Conservation (phyloP, 2,888 invertebrate genomes). For the Siphlonurus alternatus region DNA sequence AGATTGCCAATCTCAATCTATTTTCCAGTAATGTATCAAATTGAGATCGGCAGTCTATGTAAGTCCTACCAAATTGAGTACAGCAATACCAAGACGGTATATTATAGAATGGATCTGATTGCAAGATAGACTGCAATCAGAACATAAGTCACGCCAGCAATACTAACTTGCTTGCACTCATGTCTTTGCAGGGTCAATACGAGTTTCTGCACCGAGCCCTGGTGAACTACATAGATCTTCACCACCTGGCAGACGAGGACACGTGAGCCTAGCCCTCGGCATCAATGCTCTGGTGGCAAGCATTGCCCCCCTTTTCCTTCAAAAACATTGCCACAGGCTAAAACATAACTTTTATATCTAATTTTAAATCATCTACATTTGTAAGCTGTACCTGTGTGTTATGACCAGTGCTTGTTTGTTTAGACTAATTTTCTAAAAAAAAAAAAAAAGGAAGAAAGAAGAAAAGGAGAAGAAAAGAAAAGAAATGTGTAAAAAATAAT, state of each 20-base stretch:
- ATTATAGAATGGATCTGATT: too few species aligned
- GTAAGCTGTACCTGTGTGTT: background rate
- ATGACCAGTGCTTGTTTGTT: background rate
- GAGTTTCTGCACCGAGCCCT: conserved; percentile 86
- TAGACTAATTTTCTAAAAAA: background rate
- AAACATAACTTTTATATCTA: background rate
- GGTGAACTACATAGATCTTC: conserved; percentile 74
- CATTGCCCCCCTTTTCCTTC: too few species aligned
- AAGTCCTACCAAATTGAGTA: too few species aligned
- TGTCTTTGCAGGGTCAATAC: conserved; percentile 72
- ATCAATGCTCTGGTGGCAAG: too few species aligned
- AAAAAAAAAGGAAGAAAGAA: background rate
- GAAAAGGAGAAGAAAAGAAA: background rate
- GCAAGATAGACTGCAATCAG: too few species aligned
- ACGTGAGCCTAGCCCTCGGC: conserved; percentile 8
- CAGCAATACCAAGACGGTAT: too few species aligned
- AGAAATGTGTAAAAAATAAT: background rate
- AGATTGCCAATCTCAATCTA: too few species aligned
- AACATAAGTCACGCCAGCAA: too few species aligned
- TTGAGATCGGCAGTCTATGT: too few species aligned
- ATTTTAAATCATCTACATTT: background rate
- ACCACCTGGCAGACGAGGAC: conserved; percentile 47
- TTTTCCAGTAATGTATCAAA: too few species aligned
- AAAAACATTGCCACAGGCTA: background rate
- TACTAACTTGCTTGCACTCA: too few species aligned